These are phyloP conservation scores for Danio choprae DNA, from an alignment of 2,797 vertebrate species.

Conservation along the genomic window DNA sequence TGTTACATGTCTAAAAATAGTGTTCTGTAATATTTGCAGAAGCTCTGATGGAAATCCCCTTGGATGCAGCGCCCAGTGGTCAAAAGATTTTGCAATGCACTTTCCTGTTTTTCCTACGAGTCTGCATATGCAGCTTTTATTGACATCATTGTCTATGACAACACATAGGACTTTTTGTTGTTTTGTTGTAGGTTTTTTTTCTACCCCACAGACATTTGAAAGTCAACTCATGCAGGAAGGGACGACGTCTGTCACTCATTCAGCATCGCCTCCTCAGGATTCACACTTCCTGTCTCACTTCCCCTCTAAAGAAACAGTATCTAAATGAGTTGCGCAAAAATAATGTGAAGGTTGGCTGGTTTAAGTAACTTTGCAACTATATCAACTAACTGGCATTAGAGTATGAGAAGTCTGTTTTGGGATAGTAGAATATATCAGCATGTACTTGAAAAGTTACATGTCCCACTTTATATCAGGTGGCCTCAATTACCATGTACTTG, in stretches of 20 bases:
- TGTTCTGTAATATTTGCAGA: constrained; percentile 48
- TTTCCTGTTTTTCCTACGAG: constrained; percentile 45
- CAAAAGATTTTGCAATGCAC: constrained; percentile 41
- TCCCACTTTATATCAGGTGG: too few species aligned
- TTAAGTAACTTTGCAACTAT: too few species aligned
- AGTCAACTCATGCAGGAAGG: constrained; percentile 44
- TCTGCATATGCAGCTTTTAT: constrained; percentile 28
- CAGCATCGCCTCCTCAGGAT: constrained; percentile 37
- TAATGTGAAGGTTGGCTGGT: not conserved
- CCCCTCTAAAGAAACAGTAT: constrained; percentile 40
- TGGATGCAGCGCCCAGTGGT: constrained; percentile 27
- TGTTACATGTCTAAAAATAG: constrained; percentile 30
- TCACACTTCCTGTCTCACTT: constrained; percentile 61
- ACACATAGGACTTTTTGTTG: constrained; percentile 32
- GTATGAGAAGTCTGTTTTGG: too few species aligned
- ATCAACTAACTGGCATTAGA: too few species aligned
- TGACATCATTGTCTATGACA: constrained; percentile 30
- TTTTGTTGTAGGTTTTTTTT: constrained; percentile 7
- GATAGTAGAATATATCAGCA: too few species aligned
- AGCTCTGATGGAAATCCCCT: constrained; percentile 38
- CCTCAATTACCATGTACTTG: too few species aligned
- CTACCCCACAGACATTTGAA: constrained; percentile 36
- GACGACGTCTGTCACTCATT: constrained; percentile 42
- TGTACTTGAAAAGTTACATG: too few species aligned
- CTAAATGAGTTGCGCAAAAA: constrained; percentile 31